Conservation (phyloP, 2,888 invertebrate species). For the Buathra laborator region DNA sequence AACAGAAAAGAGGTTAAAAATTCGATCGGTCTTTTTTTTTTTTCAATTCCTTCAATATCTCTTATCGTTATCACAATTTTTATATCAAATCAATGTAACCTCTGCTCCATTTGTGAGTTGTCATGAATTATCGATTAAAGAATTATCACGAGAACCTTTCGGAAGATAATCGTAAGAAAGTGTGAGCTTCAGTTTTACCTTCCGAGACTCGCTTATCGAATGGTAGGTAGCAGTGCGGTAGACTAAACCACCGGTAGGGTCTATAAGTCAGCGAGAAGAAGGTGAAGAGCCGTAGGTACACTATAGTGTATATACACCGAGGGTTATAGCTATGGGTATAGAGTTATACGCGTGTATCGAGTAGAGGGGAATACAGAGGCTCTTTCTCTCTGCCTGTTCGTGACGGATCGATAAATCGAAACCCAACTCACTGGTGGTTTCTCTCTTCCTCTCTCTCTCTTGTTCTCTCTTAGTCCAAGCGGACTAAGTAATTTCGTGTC, state of each 20-base stretch:
- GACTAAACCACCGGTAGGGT: slow-evolving; percentile 24
- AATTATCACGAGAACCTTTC: slow-evolving; percentile 72
- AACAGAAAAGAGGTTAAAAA: background rate
- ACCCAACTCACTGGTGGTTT: slow-evolving; percentile 65
- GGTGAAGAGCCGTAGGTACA: slow-evolving; percentile 38
- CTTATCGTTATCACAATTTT: too few species aligned
- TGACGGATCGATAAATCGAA: slow-evolving; percentile 71
- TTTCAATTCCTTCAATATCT: background rate
- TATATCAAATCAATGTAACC: slow-evolving; percentile 45
- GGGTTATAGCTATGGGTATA: slow-evolving; percentile 14
- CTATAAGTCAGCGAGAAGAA: slow-evolving; percentile 48
- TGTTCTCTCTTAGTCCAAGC: slow-evolving; percentile 23
- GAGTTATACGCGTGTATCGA: slow-evolving; percentile 28
- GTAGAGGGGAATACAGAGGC: slow-evolving; percentile 14
- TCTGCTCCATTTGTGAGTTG: slow-evolving; percentile 75
- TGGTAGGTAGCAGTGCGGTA: background rate
- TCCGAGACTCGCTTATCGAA: slow-evolving; percentile 23
- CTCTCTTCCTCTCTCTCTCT: slow-evolving; percentile 20
- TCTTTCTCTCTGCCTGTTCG: slow-evolving; percentile 51
- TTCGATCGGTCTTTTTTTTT: background rate
- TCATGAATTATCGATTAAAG: slow-evolving; percentile 76
- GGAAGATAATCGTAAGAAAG: slow-evolving; percentile 19
- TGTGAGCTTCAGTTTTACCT: slow-evolving; percentile 16
- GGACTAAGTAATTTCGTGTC: slow-evolving; percentile 69
- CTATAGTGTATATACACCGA: background rate